phyloP scores from a whole-genome alignment of 2,888 invertebrate species.

The Sussaba pulchella region DNA sequence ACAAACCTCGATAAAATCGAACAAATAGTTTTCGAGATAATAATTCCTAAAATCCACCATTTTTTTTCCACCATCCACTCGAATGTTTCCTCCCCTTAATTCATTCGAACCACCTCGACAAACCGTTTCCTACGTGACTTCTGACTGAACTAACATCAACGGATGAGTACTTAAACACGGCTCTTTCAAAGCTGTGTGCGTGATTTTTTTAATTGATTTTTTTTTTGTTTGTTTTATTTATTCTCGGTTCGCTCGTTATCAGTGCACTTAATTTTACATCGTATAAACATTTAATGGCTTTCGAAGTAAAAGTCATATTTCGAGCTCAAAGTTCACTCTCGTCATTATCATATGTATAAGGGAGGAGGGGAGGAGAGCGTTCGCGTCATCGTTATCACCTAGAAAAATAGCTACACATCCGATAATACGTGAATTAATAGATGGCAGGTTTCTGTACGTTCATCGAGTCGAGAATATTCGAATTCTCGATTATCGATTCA shows the following conservation, averaged over 20 bases:
- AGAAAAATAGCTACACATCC: slow-evolving; percentile 67
- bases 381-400: slow-evolving; percentile 52
- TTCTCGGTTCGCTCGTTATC: slow-evolving; percentile 44
- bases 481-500: slow-evolving; percentile 62
- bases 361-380: too few species aligned
- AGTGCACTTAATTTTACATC: slow-evolving; percentile 70
- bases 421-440: slow-evolving; percentile 63
- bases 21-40: too few species aligned
- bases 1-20: too few species aligned
- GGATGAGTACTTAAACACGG: slow-evolving; percentile 57
- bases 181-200: slow-evolving; percentile 74
- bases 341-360: slow-evolving; percentile 29
- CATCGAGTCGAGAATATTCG: slow-evolving; percentile 62
- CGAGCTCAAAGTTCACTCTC: slow-evolving; percentile 14
- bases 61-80: too few species aligned
- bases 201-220: too few species aligned
- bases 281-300: slow-evolving; percentile 67
- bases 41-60: too few species aligned
- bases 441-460: slow-evolving; percentile 65
- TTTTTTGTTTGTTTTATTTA: too few species aligned
- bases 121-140: slow-evolving; percentile 42
- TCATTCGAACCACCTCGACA: slow-evolving; percentile 38
- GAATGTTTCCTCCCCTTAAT: too few species aligned
- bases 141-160: slow-evolving; percentile 33
- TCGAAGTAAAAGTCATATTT: slow-evolving; percentile 46